Base-by-base conservation (phyloP, 1,140 invertebrate genomes). In the Conus betulinus region DNA sequence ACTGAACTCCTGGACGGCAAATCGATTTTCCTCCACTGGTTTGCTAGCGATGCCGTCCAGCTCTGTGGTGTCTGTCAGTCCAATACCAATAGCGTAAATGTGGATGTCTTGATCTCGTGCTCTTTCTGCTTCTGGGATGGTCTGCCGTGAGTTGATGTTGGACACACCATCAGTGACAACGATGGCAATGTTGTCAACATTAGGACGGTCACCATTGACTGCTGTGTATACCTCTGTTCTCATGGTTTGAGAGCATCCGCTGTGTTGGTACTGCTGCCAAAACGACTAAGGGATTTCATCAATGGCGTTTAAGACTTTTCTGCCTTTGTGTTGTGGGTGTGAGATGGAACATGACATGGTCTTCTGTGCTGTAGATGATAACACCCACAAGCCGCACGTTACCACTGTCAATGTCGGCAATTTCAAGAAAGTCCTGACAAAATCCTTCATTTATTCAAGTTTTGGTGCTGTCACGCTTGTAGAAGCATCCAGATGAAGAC, bases 241-340 rank as follows among this genome's bases (percentile, higher is more conserved):
- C 92, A 94, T 92, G n/a, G 89, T 91, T 88, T 78, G 10, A 94
- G 81, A n/a, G 86, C 92, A 83, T 91, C 93, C 15, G 92, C 91
- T 17, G 92, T 94, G 86, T 94, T 94, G 74, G 93, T 93, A 78
- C 93, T 94, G n/a, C n/a, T n/a, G 55, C 93, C 93, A 78, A 91
- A 91, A 23, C 87, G 88, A 74, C n/a, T 93, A 94, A 15, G 91
- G 91, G 27, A 93, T 92, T 5, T 88, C 88, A 53, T 92, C 90
- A 63, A 94, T 91, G 53, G 93, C 93, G 27, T 85, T 83, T 53
- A 89, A 87, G 0, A 94, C 82, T 1, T n/a, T n/a, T 91, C 91
- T 7, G 76, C 63, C 81, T 90, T 91, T 7, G 85, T 92, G 15
- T 5, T 51, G 82, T 90, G 91, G 20, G 87, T 11, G 81, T 93